Percentiles rank a stretch among this genome's conserved stretches.
phyloP scores from a whole-genome alignment of 2,113 vertebrate species.

The Strix aluco region DNA sequence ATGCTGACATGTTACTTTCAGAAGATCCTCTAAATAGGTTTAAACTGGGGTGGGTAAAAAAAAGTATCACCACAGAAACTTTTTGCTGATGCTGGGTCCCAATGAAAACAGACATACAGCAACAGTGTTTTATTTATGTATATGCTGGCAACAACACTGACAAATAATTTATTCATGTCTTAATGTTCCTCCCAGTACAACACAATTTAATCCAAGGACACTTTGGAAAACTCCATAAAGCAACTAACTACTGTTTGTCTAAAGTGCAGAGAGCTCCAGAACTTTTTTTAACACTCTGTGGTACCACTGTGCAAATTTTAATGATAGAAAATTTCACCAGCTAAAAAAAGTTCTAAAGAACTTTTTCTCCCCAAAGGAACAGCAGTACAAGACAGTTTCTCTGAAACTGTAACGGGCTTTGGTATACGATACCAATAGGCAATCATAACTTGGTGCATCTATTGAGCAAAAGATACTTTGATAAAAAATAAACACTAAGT shows the following conservation, averaged over 20 bases:
- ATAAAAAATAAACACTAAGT: background rate
- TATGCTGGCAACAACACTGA: background rate
- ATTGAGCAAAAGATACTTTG: background rate
- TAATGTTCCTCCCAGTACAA: background rate
- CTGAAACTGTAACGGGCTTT: background rate
- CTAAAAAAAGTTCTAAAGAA: too few species aligned
- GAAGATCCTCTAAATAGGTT: background rate
- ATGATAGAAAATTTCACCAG: background rate
- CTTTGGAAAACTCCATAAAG: background rate
- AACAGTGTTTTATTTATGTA: background rate
- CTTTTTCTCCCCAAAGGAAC: background rate
- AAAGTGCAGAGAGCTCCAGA: background rate
- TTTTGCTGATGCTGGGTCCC: background rate
- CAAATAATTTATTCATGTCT: slow-evolving; percentile 1
- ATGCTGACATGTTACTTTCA: background rate
- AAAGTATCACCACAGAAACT: background rate
- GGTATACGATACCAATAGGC: background rate
- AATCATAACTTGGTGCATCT: background rate
- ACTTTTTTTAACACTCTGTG: background rate
- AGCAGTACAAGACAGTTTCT: background rate
- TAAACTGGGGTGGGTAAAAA: background rate
- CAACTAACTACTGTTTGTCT: background rate
- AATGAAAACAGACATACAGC: background rate
- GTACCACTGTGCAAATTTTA: background rate
- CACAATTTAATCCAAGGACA: background rate